Evolutionary conservation across 2,113 vertebrate genomes (phyloP).

Genomic region (Butorides virescens): DNA sequence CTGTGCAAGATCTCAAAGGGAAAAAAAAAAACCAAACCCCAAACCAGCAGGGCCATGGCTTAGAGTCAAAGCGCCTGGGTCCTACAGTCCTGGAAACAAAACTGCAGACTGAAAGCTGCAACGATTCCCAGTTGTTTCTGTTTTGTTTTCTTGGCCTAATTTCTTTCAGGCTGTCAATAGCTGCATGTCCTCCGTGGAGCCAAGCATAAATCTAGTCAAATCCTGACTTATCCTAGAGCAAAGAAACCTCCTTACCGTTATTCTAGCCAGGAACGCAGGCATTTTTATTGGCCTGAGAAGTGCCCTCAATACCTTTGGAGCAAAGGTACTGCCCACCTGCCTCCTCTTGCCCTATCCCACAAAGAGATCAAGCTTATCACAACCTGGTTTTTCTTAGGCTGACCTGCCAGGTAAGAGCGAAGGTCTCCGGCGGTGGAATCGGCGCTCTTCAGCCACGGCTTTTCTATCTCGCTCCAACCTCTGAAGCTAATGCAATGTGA

Average conservation of each 20-base stretch:
- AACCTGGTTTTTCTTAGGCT: background rate
- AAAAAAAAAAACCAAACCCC: too few species aligned
- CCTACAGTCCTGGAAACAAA: background rate
- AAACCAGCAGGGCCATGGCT: background rate
- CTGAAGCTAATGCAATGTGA: background rate
- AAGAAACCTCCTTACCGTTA: background rate
- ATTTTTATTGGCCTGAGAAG: background rate
- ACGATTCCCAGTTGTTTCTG: background rate
- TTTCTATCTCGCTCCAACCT: background rate
- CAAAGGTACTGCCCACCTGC: background rate
- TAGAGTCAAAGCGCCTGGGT: background rate
- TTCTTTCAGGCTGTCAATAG: constrained; percentile 22
- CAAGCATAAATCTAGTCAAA: constrained; percentile 4
- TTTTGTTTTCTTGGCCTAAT: constrained; percentile 12
- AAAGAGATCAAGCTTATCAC: background rate
- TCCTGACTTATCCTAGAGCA: background rate
- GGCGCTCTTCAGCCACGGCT: background rate
- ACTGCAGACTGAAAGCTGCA: background rate
- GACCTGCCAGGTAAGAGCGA: background rate
- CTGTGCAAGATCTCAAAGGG: background rate
- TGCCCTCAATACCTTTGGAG: rapidly evolving
- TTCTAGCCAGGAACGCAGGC: background rate
- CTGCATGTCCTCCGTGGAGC: background rate
- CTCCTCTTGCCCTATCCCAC: background rate
- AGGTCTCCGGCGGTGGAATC: rapidly evolving